Evolutionary conservation across 1,140 invertebrate species (phyloP).

Genomic region (Copidosoma floridanum): DNA sequence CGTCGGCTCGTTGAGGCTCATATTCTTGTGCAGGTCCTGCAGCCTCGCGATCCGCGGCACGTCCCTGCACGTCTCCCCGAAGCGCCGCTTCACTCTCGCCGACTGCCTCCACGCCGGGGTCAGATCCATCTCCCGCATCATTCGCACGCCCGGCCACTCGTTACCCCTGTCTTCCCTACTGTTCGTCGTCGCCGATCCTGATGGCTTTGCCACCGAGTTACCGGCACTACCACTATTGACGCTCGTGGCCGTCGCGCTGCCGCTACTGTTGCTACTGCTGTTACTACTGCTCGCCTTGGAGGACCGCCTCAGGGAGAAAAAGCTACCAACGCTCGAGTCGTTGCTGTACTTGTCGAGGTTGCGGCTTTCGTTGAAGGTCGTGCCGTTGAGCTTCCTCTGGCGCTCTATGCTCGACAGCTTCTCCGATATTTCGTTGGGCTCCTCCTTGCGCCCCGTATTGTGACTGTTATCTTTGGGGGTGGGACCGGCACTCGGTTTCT

Average conservation of each 20-base stretch:
- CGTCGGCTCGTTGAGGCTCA: slow-evolving; percentile 49
- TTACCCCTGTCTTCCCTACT: background rate
- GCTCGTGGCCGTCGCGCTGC: background rate
- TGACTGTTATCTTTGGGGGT: background rate
- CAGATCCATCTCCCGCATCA: slow-evolving; percentile 43
- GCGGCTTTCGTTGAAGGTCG: slow-evolving; percentile 44
- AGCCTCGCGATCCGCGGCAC: slow-evolving; percentile 50
- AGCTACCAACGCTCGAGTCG: background rate
- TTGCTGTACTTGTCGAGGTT: background rate
- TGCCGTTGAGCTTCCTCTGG: slow-evolving; percentile 59
- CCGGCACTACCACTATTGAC: background rate
- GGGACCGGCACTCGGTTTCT: background rate
- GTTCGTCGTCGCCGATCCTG: background rate
- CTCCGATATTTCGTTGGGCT: slow-evolving; percentile 59
- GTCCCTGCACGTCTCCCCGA: slow-evolving; percentile 51
- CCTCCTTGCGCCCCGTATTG: background rate
- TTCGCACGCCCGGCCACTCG: too few relatives aligned
- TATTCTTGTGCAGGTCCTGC: slow-evolving; percentile 45
- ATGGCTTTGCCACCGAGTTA: background rate
- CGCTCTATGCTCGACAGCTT: slow-evolving; percentile 69
- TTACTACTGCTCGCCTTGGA: background rate
- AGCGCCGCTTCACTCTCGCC: slow-evolving; percentile 46
- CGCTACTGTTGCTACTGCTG: background rate
- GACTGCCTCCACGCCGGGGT: slow-evolving; percentile 48
- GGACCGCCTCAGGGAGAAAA: slow-evolving; percentile 32